phyloP scores from a whole-genome alignment of 2,888 invertebrate species.

The Parelbella ahira region DNA sequence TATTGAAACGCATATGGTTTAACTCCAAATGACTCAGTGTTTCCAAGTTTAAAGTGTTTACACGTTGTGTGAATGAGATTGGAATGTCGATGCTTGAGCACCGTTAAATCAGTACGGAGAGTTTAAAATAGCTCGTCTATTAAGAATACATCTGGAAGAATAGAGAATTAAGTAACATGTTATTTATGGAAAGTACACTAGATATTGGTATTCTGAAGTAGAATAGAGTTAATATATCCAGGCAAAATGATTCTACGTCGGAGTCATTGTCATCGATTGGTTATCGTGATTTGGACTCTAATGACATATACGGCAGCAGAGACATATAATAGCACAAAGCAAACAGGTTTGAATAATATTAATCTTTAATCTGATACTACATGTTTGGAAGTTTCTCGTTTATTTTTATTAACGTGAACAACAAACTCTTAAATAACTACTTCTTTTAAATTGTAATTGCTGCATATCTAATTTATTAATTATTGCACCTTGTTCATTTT shows the following conservation, averaged over 20 bases:
- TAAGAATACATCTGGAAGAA: conserved; percentile 42
- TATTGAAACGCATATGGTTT: conserved; percentile 38
- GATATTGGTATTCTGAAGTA: conserved; percentile 10
- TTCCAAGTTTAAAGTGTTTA: conserved; percentile 57
- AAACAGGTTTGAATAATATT: conserved; percentile 55
- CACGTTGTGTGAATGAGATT: conserved; percentile 51
- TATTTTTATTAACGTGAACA: no score
- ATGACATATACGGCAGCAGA: conserved; percentile 38
- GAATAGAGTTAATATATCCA: conserved; percentile 1
- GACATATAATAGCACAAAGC: conserved; percentile 30
- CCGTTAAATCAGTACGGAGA: conserved; percentile 38
- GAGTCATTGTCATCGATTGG: conserved; percentile 40
- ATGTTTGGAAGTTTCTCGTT: no score
- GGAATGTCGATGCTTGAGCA: conserved; percentile 51
- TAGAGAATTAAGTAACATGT: conserved; percentile 32
- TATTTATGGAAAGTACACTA: conserved; percentile 3
- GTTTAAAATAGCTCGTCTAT: conserved; percentile 48
- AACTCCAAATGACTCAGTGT: conserved; percentile 67
- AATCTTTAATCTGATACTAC: no score
- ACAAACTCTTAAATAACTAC: no score
- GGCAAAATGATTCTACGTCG: conserved; percentile 50
- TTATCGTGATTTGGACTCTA: conserved; percentile 42
- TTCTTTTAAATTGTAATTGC: conserved; percentile 5
- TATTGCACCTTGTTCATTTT: conserved; percentile 40
- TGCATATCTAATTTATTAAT: conserved; percentile 25